phyloP scores from a whole-genome alignment of 2,113 vertebrate genomes.

The Ailuropoda melanoleuca region DNA sequence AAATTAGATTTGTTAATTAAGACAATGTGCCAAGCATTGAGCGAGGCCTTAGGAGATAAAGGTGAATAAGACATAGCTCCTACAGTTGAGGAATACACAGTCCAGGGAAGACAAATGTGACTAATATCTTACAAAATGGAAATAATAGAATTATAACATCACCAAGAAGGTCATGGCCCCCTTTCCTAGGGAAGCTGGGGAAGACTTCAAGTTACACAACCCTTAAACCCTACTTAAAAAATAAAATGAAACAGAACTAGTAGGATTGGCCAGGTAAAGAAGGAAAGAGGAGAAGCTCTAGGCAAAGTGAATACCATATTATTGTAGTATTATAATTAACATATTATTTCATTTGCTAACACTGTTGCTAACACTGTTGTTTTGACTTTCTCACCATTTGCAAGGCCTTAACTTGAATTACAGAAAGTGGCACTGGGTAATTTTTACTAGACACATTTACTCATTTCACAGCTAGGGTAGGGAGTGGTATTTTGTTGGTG shows the following conservation, averaged over 20 bases:
- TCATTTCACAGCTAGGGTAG: neutral
- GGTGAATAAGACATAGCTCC: neutral
- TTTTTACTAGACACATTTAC: neutral
- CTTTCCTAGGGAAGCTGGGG: neutral
- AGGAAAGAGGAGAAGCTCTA: neutral
- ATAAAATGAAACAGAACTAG: neutral
- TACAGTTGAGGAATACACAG: neutral
- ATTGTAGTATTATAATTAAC: neutral
- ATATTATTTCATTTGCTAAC: neutral
- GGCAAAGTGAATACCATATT: neutral
- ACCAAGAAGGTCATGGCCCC: neutral
- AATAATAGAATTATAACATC: neutral
- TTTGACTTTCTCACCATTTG: neutral
- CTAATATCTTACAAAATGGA: accelerated
- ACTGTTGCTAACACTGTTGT: neutral
- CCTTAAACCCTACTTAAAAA: neutral
- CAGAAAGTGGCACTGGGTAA: too few relatives aligned
- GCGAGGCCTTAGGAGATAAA: neutral
- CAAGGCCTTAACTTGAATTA: neutral
- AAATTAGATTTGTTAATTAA: neutral
- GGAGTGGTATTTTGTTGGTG: neutral
- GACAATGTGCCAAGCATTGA: neutral
- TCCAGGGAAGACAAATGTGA: neutral
- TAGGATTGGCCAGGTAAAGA: neutral
- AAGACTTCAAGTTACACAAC: neutral